Evolutionary conservation across 2,113 vertebrate genomes (phyloP).

Genomic region (Erythrocercus mccallii): DNA sequence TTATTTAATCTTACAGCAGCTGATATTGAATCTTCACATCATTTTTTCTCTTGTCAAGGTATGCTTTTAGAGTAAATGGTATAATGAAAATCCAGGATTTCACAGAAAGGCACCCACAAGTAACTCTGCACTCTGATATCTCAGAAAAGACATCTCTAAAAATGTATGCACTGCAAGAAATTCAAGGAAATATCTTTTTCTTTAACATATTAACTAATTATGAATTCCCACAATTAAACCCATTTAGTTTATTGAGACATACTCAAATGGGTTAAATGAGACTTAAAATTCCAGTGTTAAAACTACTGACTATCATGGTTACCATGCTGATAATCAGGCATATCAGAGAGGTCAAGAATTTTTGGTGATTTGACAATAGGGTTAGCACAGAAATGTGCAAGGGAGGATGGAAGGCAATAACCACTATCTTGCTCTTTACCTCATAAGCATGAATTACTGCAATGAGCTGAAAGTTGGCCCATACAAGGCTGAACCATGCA

Average conservation of each 20-base stretch:
- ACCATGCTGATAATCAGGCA: background rate
- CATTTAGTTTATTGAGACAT: background rate
- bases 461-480: background rate
- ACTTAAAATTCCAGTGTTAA: background rate
- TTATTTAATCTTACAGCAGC: slow-evolving; percentile 58
- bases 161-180: background rate
- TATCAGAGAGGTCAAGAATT: background rate
- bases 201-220: background rate
- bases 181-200: background rate
- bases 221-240: background rate
- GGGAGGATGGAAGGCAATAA: rapidly evolving
- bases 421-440: background rate
- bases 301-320: background rate
- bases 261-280: background rate
- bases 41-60: background rate
- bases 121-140: background rate
- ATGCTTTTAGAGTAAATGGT: background rate
- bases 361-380: background rate
- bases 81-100: slow-evolving; percentile 15
- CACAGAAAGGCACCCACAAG: background rate
- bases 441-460: background rate
- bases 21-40: slow-evolving; percentile 34
- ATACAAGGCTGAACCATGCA: background rate
- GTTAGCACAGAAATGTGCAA: background rate
- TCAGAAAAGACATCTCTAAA: background rate